Conservation (phyloP, 1,140 invertebrate species). For the Drosophila trapezifrons region DNA sequence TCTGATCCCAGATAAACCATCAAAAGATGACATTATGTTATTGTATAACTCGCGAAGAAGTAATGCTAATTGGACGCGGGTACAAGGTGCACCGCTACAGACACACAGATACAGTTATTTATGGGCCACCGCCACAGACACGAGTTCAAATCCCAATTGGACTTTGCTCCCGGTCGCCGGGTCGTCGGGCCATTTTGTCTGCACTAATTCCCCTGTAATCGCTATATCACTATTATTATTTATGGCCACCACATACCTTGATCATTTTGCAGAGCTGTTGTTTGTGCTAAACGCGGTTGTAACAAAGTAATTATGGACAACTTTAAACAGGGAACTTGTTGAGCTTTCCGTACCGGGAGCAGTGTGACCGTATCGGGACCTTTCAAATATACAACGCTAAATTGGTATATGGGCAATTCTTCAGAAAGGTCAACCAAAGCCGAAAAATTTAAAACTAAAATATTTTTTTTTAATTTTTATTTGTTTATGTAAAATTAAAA, state of each 20-base stretch:
- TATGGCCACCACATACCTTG: conserved; percentile 45
- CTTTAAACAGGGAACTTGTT: conserved; percentile 25
- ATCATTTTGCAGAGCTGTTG: conserved; percentile 49
- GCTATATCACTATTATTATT: conserved; percentile 2
- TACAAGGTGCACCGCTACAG: conserved; percentile 54
- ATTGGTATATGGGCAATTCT: background rate
- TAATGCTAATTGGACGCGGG: conserved; percentile 29
- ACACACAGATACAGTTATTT: conserved; percentile 58
- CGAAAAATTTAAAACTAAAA: too few species aligned
- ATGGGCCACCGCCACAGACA: conserved; percentile 42
- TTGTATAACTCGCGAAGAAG: conserved; percentile 56
- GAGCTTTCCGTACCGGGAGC: conserved; percentile 4
- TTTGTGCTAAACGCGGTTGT: conserved; percentile 8
- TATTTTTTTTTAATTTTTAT: too few species aligned
- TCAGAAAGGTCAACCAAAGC: too few species aligned
- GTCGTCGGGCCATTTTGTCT: conserved; percentile 7
- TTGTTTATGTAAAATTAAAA: too few species aligned
- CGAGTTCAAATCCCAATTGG: conserved; percentile 52
- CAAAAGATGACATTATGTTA: conserved; percentile 19
- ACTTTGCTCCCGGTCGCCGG: conserved; percentile 59
- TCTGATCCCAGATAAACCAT: conserved; percentile 5
- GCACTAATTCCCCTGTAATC: conserved; percentile 6
- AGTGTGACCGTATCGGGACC: background rate
- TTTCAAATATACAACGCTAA: background rate
- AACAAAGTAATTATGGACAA: conserved; percentile 7